phyloP scores from a whole-genome alignment of 2,888 invertebrate species.

The Epistrophe eligans region DNA sequence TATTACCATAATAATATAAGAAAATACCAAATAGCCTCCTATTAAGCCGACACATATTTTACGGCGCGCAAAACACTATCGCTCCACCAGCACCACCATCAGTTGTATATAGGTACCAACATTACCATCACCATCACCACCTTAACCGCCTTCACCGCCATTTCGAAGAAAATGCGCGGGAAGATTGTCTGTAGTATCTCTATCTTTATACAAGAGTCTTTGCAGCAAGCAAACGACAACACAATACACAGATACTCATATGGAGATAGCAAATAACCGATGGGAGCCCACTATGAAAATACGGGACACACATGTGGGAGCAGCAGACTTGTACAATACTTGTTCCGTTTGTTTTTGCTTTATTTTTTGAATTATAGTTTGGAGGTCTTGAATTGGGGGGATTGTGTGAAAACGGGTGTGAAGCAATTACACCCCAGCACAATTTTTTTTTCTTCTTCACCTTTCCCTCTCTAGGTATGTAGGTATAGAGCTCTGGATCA shows the following conservation, averaged over 20 bases:
- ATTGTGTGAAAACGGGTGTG: slow-evolving; percentile 59
- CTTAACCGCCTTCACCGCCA: slow-evolving; percentile 27
- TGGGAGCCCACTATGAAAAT: slow-evolving; percentile 71
- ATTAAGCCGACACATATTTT: slow-evolving; percentile 53
- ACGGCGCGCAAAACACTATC: slow-evolving; percentile 58
- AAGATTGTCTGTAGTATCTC: slow-evolving; percentile 66
- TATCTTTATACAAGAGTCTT: not conserved
- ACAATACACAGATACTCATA: slow-evolving; percentile 12
- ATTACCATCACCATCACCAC: slow-evolving; percentile 15
- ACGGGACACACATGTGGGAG: slow-evolving; percentile 72
- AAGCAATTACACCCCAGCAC: slow-evolving; percentile 66
- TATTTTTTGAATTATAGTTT: slow-evolving; percentile 2
- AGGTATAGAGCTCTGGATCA: slow-evolving; percentile 14
- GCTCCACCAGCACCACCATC: not conserved
- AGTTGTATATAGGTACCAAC: not conserved
- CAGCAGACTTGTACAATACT: slow-evolving; percentile 74
- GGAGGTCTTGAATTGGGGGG: slow-evolving; percentile 11
- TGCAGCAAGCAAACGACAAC: slow-evolving; percentile 18
- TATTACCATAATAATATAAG: slow-evolving; percentile 72
- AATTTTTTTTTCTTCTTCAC: slow-evolving; percentile 22
- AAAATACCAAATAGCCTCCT: slow-evolving; percentile 69
- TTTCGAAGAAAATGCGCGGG: slow-evolving; percentile 72
- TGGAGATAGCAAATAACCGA: slow-evolving; percentile 22
- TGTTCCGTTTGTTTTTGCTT: slow-evolving; percentile 19
- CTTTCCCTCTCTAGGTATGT: slow-evolving; percentile 4